These are phyloP conservation scores for Phylloscopus trochilus DNA, from an alignment of 2,113 vertebrate species.

Conservation along the genomic window DNA sequence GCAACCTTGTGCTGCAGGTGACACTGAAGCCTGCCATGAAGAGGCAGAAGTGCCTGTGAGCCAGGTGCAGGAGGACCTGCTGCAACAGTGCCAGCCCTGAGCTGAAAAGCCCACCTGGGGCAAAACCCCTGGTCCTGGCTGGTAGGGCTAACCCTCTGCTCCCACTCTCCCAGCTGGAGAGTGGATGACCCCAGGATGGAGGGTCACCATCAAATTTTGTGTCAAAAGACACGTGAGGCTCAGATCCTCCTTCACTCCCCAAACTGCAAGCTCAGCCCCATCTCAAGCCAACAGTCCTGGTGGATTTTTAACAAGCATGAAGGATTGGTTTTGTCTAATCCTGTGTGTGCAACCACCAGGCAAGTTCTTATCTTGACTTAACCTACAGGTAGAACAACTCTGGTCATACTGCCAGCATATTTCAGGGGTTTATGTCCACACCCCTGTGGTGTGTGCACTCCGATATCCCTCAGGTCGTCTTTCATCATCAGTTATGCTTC, in stretches of 20 bases:
- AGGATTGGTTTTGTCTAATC: not conserved
- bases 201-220: not conserved
- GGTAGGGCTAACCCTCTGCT: not conserved
- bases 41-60: not conserved
- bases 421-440: slow-evolving; percentile 39
- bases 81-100: not conserved
- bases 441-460: not conserved
- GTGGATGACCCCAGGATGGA: rapidly evolving
- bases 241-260: rapidly evolving
- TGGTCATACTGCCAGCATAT: not conserved
- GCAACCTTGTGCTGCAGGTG: not conserved
- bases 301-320: not conserved
- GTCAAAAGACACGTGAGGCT: not conserved
- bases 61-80: not conserved
- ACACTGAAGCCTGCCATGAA: not conserved
- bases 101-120: not conserved
- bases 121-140: not conserved
- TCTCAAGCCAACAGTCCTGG: not conserved
- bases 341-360: not conserved
- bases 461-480: not conserved
- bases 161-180: not conserved
- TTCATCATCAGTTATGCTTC: not conserved
- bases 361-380: slow-evolving; percentile 12
- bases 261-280: not conserved
- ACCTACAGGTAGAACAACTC: slow-evolving; percentile 33